Base-by-base conservation (phyloP, 92 coral and sea anemone species). In the Ricordea florida region DNA sequence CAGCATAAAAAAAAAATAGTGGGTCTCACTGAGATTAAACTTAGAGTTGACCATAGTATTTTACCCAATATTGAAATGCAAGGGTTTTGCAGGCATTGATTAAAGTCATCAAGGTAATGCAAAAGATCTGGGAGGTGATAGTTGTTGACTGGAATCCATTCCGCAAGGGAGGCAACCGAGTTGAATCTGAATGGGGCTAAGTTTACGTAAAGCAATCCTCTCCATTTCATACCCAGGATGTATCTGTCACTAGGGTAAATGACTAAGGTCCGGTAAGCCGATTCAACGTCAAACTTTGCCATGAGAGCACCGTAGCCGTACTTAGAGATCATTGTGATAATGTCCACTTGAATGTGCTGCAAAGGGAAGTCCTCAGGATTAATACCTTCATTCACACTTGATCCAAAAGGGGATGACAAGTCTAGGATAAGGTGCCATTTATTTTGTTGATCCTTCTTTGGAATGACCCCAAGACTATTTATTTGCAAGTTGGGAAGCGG, bases 261-360 rank as follows among this genome's bases (percentile, higher is more conserved):
- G 1, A 49, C 58, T 35, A 60, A n/a, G 52, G 46, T 74, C 11
- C 62, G 50, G 31, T 60, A 74, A 9, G 81, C 81, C 0, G 38
- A 44, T 3, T 74, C 57, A 5, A 61, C 55, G 21, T 74, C 81
- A 4, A 60, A 26, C 47, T 74, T 74, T 9, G 47, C 62, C 62
- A 74, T 59, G 9, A 60, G 29, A 25, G 81, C 81, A n/a, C 72
- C 81, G 3, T 28, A 16, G 13, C 81, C 81, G 13, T 32, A 33
- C 20, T 45, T 44, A 4, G 24, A 26, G 20, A 74, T 46, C 22
- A 59, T 20, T 3, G 28, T 29, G 25, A 74, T 74, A 24, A 67
- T 34, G 36, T 47, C 30, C 0, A 60, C 71, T 29, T 34, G 51
- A 13, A 55, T 48, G 21, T 74, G 47, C 11, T 24, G 44, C 6